Percentiles rank a stretch among this genome's conserved stretches.
These are phyloP conservation scores for Tringa solitaria DNA, from an alignment of 2,113 vertebrate genomes.

Conservation along the genomic window DNA sequence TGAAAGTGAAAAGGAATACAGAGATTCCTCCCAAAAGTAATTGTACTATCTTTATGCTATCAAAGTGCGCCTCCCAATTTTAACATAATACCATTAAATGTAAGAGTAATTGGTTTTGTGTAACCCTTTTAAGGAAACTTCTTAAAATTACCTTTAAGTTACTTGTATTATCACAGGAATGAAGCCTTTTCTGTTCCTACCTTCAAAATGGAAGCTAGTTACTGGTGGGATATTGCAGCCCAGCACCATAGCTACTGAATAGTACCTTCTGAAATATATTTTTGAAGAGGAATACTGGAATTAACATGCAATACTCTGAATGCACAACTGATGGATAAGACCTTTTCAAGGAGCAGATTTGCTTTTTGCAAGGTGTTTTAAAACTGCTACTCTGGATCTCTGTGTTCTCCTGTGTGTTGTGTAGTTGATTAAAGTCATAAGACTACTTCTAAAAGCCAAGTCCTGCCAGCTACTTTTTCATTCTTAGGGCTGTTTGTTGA, in stretches of 20 bases:
- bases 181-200: neutral
- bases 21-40: neutral
- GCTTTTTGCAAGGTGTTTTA: neutral
- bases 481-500: neutral
- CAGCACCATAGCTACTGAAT: neutral
- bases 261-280: neutral
- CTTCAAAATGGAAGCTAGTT: neutral
- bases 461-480: neutral
- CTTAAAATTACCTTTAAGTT: neutral
- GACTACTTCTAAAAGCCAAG: neutral
- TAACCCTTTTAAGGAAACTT: neutral
- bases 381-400: neutral
- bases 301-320: neutral
- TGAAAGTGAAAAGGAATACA: neutral
- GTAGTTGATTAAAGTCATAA: neutral
- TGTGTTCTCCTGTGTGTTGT: neutral
- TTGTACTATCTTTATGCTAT: rapidly evolving
- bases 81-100: neutral
- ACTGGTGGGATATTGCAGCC: neutral
- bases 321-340: neutral
- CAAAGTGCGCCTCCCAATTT: neutral
- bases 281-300: neutral
- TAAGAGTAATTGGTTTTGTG: neutral
- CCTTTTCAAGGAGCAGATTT: neutral
- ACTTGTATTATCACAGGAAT: neutral